These are phyloP conservation scores for Urocynchramus pylzowi DNA, from an alignment of 2,113 vertebrate species.

Conservation along the genomic window DNA sequence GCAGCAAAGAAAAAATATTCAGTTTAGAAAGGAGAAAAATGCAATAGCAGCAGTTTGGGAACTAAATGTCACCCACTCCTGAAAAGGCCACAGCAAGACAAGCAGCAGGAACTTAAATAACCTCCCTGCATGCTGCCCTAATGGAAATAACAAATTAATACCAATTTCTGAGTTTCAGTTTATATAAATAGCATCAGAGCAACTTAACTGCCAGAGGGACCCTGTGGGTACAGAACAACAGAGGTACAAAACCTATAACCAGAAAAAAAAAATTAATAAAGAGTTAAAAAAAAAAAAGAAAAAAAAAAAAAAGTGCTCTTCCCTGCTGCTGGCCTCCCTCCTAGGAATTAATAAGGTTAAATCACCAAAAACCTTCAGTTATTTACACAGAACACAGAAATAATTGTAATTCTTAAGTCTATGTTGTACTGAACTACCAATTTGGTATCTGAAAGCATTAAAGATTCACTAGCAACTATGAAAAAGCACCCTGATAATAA, in stretches of 20 bases:
- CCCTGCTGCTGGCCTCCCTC: background rate
- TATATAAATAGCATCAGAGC: background rate
- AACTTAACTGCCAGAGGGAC: background rate
- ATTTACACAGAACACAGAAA: background rate
- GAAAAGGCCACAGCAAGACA: background rate
- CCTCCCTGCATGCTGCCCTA: background rate
- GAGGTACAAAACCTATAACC: background rate
- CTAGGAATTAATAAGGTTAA: background rate
- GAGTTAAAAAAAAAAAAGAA: background rate
- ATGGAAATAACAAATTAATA: background rate
- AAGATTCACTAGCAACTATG: background rate
- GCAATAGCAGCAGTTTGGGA: background rate
- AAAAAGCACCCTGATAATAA: background rate
- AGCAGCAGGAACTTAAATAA: background rate
- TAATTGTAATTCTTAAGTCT: background rate
- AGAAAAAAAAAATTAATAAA: background rate
- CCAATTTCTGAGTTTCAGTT: background rate
- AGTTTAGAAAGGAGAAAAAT: background rate
- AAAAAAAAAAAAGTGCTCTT: background rate
- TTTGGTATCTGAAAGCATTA: background rate
- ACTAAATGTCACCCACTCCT: background rate
- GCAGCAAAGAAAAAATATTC: background rate
- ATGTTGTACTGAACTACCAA: fast-evolving
- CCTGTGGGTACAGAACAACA: background rate
- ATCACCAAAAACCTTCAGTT: background rate